phyloP scores from a whole-genome alignment of 2,113 vertebrate species.

The Pluvialis apricaria region DNA sequence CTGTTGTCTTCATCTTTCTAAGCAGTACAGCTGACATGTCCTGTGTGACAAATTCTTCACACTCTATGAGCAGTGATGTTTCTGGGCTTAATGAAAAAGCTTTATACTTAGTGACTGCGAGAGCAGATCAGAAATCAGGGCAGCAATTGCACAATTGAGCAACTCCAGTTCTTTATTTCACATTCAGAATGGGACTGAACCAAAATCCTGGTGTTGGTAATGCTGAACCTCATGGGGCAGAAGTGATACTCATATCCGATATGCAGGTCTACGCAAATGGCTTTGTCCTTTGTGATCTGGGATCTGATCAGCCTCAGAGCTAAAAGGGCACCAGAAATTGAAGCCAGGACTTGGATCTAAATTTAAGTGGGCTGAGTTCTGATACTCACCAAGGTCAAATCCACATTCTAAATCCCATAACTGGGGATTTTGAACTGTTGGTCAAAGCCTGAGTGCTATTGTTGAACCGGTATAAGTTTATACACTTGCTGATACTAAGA shows the following conservation, averaged over 20 bases:
- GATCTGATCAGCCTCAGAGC: neutral
- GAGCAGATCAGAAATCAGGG: neutral
- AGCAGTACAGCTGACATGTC: neutral
- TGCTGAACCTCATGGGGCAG: neutral
- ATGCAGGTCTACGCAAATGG: neutral
- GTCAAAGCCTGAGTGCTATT: neutral
- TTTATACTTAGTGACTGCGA: neutral
- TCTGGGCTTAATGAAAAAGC: neutral
- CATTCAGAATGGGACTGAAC: slow-evolving; percentile 34
- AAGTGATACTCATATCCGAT: neutral
- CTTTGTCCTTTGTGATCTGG: neutral
- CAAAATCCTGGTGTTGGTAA: slow-evolving; percentile 12
- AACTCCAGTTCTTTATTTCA: neutral
- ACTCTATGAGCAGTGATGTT: neutral
- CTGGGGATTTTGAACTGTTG: neutral
- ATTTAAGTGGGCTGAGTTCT: neutral
- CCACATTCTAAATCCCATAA: neutral
- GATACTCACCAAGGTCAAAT: neutral
- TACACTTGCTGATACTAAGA: neutral
- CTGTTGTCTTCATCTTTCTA: neutral
- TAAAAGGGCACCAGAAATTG: neutral
- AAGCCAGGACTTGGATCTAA: neutral
- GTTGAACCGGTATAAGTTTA: neutral
- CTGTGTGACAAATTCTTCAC: neutral
- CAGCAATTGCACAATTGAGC: neutral